A percentile compares a stretch with the other conserved stretches of the same genome.
These are phyloP conservation scores for Xenus cinereus DNA, from an alignment of 2,113 vertebrate genomes.

Conservation along the genomic window DNA sequence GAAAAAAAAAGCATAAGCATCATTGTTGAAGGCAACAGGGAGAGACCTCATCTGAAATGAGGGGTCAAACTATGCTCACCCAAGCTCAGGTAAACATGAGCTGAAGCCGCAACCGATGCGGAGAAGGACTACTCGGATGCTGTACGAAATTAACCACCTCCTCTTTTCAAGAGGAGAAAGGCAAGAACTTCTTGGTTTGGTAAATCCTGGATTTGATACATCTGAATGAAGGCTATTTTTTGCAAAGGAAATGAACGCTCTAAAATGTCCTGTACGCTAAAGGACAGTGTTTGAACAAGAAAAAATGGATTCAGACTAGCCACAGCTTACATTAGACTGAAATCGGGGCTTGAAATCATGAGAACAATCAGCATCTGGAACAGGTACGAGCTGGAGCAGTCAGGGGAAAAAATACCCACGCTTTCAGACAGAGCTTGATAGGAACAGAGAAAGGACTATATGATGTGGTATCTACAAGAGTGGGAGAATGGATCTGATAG, in stretches of 20 bases:
- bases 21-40: background rate
- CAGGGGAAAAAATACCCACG: background rate
- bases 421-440: background rate
- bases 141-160: background rate
- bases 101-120: background rate
- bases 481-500: conserved; percentile 4
- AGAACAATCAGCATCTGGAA: background rate
- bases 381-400: background rate
- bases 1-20: background rate
- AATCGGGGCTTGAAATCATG: background rate
- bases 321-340: background rate
- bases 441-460: background rate
- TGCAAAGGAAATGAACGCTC: background rate
- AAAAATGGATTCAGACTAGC: background rate
- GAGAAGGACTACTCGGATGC: background rate
- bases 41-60: background rate
- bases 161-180: background rate
- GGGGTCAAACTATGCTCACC: background rate
- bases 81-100: background rate
- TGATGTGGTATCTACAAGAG: conserved; percentile 18
- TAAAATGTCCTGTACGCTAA: background rate
- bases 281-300: background rate
- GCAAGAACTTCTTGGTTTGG: background rate
- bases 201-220: background rate
- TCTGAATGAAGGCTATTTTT: background rate